Evolutionary conservation across 2,113 vertebrate species (phyloP), one percentile per base, ranked within the genome.

Genomic region (Ptilorrhoa leucosticta): DNA sequence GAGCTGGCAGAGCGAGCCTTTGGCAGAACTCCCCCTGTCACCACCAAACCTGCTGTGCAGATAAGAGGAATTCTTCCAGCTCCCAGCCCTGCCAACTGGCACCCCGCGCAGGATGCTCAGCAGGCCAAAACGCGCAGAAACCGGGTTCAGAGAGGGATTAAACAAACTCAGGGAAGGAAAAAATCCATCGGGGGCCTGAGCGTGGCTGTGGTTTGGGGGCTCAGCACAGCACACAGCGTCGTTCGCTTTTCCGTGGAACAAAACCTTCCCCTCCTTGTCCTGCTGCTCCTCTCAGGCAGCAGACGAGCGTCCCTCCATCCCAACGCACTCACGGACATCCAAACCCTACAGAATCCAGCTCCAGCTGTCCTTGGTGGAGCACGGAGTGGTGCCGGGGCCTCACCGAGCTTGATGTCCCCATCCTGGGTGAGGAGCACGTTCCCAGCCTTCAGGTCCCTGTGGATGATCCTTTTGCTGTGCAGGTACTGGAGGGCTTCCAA

Each of bases 401-500:
- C 95, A 99, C 99, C 99, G 1, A 99, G 98, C 91, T 99, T 99
- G 97, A 99, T 99, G 96, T 99, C 98, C 13, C 99, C 99, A 9
- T 99, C 99, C 24, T 98, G 98, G 51, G 98, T 99, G 95, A 99
- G 98, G 13, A 99, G 98, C 83, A 99, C 98, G 3, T 99, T 99
- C 12, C 99, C 99, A 0, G 99, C 99, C 97, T 99, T 99, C 95
- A 99, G 98, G 97, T 99, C 99, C 23, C 99, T 98, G 98, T 99
- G 99, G 96, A 99, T 99, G 98, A 99, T 99, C 98, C 98, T 99
- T 89, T 99, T 99, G 95, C 98, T 91, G 69, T 99, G 99, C 50
- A 99, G 98, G 94, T 99, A 99, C 30, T 73, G 64, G 30, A 99
- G 98, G 9, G 98, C 99, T 96, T 99, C 99, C 93, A 99, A 83